Percentiles rank a stretch among this genome's conserved stretches.
phyloP scores from a whole-genome alignment of 2,113 vertebrate genomes.

The Apus apus region DNA sequence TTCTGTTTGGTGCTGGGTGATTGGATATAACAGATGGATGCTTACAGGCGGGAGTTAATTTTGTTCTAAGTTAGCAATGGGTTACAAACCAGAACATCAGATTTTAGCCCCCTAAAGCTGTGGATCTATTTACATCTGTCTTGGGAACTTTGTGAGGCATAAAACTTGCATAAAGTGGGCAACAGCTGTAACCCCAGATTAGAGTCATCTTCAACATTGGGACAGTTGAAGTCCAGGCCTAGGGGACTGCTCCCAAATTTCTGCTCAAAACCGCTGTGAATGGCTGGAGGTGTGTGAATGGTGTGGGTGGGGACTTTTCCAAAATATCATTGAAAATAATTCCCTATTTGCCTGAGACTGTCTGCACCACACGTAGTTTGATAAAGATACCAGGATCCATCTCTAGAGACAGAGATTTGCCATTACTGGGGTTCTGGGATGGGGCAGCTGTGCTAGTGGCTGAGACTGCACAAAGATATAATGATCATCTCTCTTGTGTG shows the following conservation, averaged over 20 bases:
- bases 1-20: constrained; percentile 56
- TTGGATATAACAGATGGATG: constrained; percentile 69
- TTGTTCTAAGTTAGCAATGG: not conserved
- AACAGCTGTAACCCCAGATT: not conserved
- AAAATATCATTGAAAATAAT: not conserved
- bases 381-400: not conserved
- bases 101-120: not conserved
- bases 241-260: not conserved
- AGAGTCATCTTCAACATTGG: not conserved
- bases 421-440: not conserved
- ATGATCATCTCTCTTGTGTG: not conserved
- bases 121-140: not conserved
- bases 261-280: not conserved
- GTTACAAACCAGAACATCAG: constrained; percentile 20
- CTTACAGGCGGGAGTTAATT: constrained; percentile 50
- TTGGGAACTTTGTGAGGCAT: not conserved
- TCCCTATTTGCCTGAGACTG: not conserved
- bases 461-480: not conserved
- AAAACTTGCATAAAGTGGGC: not conserved
- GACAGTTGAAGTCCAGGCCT: not conserved
- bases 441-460: not conserved
- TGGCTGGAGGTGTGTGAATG: not conserved
- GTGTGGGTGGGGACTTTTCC: not conserved
- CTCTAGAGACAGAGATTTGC: not conserved
- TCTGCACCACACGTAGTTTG: not conserved